phyloP scores from a whole-genome alignment of 53 echinoderm and acorn worm species.

The Holothuria scabra region DNA sequence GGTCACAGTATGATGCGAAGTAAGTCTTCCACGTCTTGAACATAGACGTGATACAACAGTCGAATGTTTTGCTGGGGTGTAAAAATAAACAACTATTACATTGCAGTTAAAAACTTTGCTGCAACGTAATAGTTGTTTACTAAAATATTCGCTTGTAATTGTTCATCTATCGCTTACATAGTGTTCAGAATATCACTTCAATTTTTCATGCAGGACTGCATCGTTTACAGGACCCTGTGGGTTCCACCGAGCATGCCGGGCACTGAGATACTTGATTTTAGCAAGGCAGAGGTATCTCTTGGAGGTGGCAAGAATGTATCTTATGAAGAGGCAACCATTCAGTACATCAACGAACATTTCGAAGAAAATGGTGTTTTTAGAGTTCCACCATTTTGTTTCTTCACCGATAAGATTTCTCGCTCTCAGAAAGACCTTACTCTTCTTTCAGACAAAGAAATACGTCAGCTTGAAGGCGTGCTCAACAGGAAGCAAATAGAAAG shows the following conservation, averaged over 20 bases:
- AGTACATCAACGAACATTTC: conserved; percentile 38
- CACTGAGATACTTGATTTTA: not conserved
- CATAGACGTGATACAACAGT: no score
- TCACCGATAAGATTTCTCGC: not conserved
- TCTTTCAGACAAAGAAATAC: conserved; percentile 18
- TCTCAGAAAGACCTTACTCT: conserved; percentile 2
- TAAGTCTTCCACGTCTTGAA: no score
- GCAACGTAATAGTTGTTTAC: no score
- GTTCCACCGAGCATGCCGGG: not conserved
- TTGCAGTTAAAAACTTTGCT: no score
- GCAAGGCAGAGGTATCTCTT: not conserved
- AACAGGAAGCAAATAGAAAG: not conserved
- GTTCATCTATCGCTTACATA: no score
- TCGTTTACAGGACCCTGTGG: conserved; percentile 14
- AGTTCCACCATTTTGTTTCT: conserved; percentile 33
- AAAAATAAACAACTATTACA: no score
- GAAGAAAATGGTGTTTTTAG: conserved; percentile 26
- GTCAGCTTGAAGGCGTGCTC: not conserved
- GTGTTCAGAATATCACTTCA: no score
- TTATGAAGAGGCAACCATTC: conserved; percentile 11
- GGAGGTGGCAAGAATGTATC: not conserved
- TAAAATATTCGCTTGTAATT: no score
- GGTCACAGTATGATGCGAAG: no score
- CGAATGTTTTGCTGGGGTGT: no score
- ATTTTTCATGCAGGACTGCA: conserved; percentile 27